Evolutionary conservation across 2,888 invertebrate species (phyloP), one percentile per base, ranked within the genome.

Genomic region (Cephus pulcher): DNA sequence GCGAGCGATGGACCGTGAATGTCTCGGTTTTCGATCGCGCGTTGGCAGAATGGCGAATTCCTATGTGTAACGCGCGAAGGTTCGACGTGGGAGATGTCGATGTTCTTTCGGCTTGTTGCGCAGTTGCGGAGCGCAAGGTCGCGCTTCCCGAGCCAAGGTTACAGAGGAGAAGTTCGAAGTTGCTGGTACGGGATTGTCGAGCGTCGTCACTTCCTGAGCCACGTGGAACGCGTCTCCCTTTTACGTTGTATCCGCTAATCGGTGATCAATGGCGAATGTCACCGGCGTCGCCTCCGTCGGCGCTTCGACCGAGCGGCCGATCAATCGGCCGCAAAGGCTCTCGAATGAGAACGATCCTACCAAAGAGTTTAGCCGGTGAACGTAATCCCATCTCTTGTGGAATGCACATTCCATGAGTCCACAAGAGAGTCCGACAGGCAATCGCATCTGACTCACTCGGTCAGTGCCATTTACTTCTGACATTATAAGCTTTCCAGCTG

Each of bases 61-160:
- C 56, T 56, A 56, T 56, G 23, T 56, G 23, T 23, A 23, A 56
- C 9, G 23, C 56, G 56, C 56, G 56, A 56, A 56, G 56, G 56
- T 56, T 56, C 56, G 23, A 23, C 56, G 23, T 9, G 34, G 37
- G 69, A 56, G 35, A 69, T 4, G 40, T 80, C 81, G 76, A 77
- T 32, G 78, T n/a, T 15, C 75, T n/a, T 79, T 79, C 79, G 85
- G 83, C 80, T 80, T 79, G 79, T 82, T 85, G 82, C 84, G 84
- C 81, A 86, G 84, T 82, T 79, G 79, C 12, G 73, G 68, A 75
- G 75, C 80, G 73, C 85, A 86, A 86, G 85, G 85, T 81, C 84
- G 78, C 34, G 69, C 73, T 76, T 77, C 77, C 78, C 74, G 37
- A 56, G 56, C 70, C 80, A 80, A 80, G 80, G 80, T 77, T 77